These are phyloP conservation scores for Plectus sambesii DNA, from an alignment of 1,140 invertebrate species.

Conservation along the genomic window DNA sequence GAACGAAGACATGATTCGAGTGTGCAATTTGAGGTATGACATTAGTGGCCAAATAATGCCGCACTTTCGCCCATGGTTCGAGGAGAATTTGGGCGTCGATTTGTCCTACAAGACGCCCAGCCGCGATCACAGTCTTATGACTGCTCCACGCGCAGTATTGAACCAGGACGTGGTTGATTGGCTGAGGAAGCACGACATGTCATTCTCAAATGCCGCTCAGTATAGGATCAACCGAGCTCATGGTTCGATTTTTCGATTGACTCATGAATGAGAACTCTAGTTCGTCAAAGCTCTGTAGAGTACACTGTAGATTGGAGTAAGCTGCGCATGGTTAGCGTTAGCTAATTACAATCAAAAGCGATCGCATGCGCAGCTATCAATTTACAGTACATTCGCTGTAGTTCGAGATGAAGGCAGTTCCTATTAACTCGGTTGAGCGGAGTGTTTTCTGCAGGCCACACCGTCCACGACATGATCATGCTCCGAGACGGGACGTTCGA, in stretches of 20 bases:
- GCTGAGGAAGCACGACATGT: constrained; percentile 55
- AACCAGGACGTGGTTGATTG: constrained; percentile 56
- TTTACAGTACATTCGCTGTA: too few species aligned
- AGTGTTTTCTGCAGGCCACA: constrained; percentile 58
- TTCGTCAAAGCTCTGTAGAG: too few species aligned
- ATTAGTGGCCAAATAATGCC: constrained; percentile 66
- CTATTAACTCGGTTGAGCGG: too few species aligned
- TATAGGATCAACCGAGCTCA: constrained; percentile 81
- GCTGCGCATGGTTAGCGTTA: too few species aligned
- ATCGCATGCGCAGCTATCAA: constrained; percentile 37
- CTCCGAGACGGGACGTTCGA: constrained; percentile 61
- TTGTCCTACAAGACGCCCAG: constrained; percentile 48
- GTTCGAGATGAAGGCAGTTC: not conserved
- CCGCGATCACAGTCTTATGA: constrained; percentile 36
- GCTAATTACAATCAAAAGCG: too few species aligned
- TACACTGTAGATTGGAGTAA: too few species aligned
- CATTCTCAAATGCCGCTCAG: constrained; percentile 63
- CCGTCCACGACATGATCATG: constrained; percentile 72
- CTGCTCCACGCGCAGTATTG: constrained; percentile 46
- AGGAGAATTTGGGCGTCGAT: constrained; percentile 60
- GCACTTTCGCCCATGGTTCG: constrained; percentile 68
- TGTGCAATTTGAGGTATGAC: constrained; percentile 62
- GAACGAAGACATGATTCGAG: too few species aligned
- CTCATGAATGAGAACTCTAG: too few species aligned
- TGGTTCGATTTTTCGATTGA: too few species aligned